Conservation (phyloP, 2,888 invertebrate species). For the Eustalomyia histrio region DNA sequence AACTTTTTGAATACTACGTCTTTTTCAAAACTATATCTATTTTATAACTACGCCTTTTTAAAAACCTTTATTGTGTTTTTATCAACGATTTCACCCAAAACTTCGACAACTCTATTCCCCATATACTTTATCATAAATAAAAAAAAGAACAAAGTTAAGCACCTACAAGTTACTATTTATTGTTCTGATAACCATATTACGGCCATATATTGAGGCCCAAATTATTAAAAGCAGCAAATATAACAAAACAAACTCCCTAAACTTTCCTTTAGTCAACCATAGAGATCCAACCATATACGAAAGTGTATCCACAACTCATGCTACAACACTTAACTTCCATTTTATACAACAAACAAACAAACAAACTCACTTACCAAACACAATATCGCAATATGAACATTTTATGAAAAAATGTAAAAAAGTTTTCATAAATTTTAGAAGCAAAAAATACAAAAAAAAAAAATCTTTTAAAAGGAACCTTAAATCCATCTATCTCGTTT, state of each 20-base stretch:
- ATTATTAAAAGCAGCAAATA: slow-evolving; percentile 18
- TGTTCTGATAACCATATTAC: slow-evolving; percentile 36
- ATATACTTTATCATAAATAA: too few species aligned
- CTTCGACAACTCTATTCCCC: too few species aligned
- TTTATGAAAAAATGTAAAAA: slow-evolving; percentile 25
- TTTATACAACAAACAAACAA: slow-evolving; percentile 1
- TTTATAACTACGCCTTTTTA: too few species aligned
- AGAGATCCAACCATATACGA: not conserved
- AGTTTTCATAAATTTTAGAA: slow-evolving; percentile 38
- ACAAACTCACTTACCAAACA: not conserved
- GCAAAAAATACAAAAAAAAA: slow-evolving; percentile 16
- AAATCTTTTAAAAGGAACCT: not conserved
- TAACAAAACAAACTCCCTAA: not conserved
- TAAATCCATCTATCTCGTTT: slow-evolving; percentile 21
- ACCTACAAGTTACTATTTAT: slow-evolving; percentile 20
- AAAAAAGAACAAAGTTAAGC: not conserved
- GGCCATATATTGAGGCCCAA: slow-evolving; percentile 27
- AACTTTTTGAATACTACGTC: too few species aligned
- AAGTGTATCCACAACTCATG: not conserved
- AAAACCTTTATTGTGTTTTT: too few species aligned
- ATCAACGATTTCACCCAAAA: too few species aligned
- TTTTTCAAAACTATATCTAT: too few species aligned
- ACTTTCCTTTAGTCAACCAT: slow-evolving; percentile 7
- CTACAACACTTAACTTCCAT: slow-evolving; percentile 2
- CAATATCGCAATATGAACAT: not conserved